Percentiles rank a stretch among this genome's conserved stretches.
Evolutionary conservation across 2,113 vertebrate species (phyloP).

Genomic region (Dromas ardeola): DNA sequence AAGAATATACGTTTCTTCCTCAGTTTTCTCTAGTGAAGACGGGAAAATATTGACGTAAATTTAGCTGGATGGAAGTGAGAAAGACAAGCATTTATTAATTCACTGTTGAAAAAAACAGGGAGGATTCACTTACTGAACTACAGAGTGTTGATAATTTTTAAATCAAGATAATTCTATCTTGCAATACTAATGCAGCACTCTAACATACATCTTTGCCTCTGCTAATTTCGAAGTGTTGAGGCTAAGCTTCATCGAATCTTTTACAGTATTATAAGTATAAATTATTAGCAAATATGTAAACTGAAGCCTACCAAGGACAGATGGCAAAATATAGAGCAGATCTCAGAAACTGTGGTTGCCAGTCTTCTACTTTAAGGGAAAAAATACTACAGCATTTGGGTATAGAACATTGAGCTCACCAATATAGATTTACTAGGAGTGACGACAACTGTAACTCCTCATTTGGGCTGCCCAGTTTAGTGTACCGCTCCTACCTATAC

Average conservation of each 20-base stretch:
- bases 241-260: neutral
- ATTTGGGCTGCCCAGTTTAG: neutral
- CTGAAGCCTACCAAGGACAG: neutral
- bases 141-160: neutral
- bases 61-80: neutral
- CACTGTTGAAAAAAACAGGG: neutral
- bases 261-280: neutral
- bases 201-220: neutral
- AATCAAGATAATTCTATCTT: neutral
- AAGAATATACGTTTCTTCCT: neutral
- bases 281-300: neutral
- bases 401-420: neutral
- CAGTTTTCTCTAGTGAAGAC: neutral
- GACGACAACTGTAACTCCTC: neutral
- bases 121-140: neutral
- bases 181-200: neutral
- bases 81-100: neutral
- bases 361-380: neutral
- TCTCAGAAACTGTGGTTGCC: neutral
- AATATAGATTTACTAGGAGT: neutral
- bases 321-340: neutral
- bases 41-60: neutral
- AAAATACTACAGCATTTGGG: neutral
- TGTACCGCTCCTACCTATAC: neutral
- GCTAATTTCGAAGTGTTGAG: neutral